Percentiles rank a stretch among this genome's conserved stretches.
Evolutionary conservation across 2,113 vertebrate genomes (phyloP).

Genomic region (Tichodroma muraria): DNA sequence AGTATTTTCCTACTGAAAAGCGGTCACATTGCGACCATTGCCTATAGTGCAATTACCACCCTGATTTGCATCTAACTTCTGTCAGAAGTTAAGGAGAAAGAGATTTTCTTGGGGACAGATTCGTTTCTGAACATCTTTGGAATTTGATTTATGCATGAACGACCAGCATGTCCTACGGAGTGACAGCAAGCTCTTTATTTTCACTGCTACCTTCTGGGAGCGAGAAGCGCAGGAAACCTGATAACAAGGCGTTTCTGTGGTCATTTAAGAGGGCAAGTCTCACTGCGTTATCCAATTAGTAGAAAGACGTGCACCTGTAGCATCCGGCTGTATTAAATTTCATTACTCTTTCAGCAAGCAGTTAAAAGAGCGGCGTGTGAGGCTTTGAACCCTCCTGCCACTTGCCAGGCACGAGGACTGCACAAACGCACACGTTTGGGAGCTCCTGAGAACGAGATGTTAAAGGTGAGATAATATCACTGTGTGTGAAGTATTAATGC

Average conservation of each 20-base stretch:
- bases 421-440: rapidly evolving
- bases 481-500: rapidly evolving
- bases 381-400: rapidly evolving
- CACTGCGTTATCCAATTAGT: background rate
- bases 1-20: background rate
- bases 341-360: background rate
- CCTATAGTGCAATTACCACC: background rate
- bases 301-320: background rate
- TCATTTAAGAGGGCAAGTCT: background rate
- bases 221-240: background rate
- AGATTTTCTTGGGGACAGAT: background rate
- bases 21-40: background rate
- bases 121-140: background rate
- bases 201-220: rapidly evolving
- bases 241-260: background rate
- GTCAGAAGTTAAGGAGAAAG: background rate
- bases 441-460: background rate
- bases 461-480: rapidly evolving
- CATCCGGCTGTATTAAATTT: background rate
- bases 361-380: rapidly evolving
- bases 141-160: background rate
- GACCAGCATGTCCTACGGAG: rapidly evolving
- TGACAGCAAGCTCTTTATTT: background rate
- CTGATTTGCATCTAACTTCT: background rate
- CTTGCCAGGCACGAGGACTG: rapidly evolving